phyloP scores from a whole-genome alignment of 2,113 vertebrate genomes.

The Rhea pennata region DNA sequence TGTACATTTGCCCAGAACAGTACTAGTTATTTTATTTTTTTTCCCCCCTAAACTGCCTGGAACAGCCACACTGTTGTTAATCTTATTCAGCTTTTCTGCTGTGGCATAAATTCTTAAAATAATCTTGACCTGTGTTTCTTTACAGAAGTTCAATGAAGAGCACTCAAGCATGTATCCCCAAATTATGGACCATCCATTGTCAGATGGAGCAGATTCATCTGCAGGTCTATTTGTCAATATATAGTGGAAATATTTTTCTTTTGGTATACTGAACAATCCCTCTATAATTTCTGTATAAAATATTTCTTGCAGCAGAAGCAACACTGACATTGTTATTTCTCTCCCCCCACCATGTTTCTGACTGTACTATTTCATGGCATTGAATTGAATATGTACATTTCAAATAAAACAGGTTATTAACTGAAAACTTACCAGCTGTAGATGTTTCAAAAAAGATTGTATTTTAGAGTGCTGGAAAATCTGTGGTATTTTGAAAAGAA shows the following conservation, averaged over 20 bases:
- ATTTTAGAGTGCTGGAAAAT: neutral
- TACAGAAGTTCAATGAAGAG: neutral
- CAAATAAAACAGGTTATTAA: neutral
- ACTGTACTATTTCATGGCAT: neutral
- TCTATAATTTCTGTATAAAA: neutral
- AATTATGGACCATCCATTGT: conserved; percentile 13
- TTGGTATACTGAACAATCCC: neutral
- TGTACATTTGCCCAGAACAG: neutral
- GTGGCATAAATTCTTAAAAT: conserved; percentile 5
- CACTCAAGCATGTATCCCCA: neutral
- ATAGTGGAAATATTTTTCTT: conserved; percentile 28
- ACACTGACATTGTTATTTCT: too few relatives aligned
- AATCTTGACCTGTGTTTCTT: neutral
- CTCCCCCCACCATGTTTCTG: neutral
- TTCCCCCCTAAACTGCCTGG: neutral
- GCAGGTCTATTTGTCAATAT: neutral
- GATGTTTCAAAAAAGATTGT: neutral
- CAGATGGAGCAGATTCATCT: conserved; percentile 9
- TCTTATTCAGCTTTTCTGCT: neutral
- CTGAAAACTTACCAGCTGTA: neutral
- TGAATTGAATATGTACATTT: neutral
- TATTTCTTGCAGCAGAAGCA: neutral
- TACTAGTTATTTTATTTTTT: neutral
- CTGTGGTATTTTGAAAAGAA: neutral
- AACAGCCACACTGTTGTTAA: neutral